Conservation (phyloP, 2,888 invertebrate species). For the Lithophane socia region DNA sequence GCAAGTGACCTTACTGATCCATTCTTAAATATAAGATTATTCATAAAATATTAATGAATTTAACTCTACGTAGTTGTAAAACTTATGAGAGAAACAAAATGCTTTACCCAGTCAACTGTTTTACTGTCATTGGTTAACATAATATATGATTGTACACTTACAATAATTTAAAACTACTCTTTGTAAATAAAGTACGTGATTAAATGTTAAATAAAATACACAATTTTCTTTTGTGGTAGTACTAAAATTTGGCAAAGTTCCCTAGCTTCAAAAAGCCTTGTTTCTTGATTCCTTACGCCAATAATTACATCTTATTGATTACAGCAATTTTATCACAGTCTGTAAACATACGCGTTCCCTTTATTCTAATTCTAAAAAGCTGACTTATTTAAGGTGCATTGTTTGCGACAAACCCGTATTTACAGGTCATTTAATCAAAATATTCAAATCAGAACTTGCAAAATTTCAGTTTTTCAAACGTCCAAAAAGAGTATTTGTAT, state of each 20-base stretch:
- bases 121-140: constrained; percentile 14
- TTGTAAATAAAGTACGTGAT: constrained; percentile 44
- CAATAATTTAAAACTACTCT: constrained; percentile 43
- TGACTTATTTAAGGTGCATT: constrained; percentile 42
- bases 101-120: constrained; percentile 40
- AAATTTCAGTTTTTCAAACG: neutral
- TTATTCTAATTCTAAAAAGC: constrained; percentile 30
- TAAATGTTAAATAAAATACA: constrained; percentile 38
- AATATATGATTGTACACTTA: constrained; percentile 33
- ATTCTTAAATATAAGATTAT: constrained; percentile 48
- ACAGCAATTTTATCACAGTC: constrained; percentile 80
- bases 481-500: neutral
- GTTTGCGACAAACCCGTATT: constrained; percentile 8
- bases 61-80: constrained; percentile 20
- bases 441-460: neutral
- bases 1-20: constrained; percentile 11
- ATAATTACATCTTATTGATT: constrained; percentile 72
- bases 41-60: constrained; percentile 46
- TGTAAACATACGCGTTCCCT: constrained; percentile 67
- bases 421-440: neutral
- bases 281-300: constrained; percentile 45
- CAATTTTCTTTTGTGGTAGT: constrained; percentile 21
- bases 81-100: constrained; percentile 52
- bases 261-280: constrained; percentile 18
- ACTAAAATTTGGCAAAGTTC: constrained; percentile 58